Base-by-base conservation (phyloP, 2,113 vertebrate genomes). In the Nerophis lumbriciformis region DNA sequence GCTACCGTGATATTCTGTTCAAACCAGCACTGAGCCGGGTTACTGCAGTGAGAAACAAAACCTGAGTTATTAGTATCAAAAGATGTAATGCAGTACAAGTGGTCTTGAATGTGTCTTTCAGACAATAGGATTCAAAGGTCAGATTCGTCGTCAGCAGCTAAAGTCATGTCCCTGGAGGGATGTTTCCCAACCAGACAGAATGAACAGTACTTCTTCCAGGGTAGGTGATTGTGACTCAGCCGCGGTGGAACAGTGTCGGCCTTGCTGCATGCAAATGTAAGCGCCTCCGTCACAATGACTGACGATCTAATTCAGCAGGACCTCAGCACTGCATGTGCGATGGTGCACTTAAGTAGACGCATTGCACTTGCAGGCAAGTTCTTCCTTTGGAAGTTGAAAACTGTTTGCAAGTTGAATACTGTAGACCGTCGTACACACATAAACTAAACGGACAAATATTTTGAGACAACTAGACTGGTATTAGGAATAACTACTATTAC, bases 181-280 rank as follows among this genome's bases (percentile, higher is more conserved):
- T 81, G 77, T 74, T 80, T 68, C 68, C 71, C 78, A 81, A 68
- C 59, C 60, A 69, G 66, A 82, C 66, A 66, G 81, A 75, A 65
- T 77, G 79, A 85, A 81, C 78, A 80, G 62, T 73, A 73, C 66
- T 65, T 79, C 83, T 82, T 77, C 67, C 45, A 74, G 79, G 75
- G 61, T 48, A 37, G 70, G 71, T 65, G 65, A 56, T 69, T 10
- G 82, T 85, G 83, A 87, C 69, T 85, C 83, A 81, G 73, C 56
- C 7, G 61, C 67, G 52, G 69, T 58, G 68, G 68, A 42, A 53
- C 52, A 48, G 71, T 38, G 77, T 63, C 8, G n/a, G 64, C 75
- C 69, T 48, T 52, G 50, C 82, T 71, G 78, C 79, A 83, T 79
- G 71, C 71, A 63, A 77, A 86, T 80, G 76, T 74, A 73, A 77